Percentiles rank a stretch among this genome's conserved stretches.
These are phyloP conservation scores for Leucania comma DNA, from an alignment of 2,888 invertebrate genomes.

Conservation along the genomic window DNA sequence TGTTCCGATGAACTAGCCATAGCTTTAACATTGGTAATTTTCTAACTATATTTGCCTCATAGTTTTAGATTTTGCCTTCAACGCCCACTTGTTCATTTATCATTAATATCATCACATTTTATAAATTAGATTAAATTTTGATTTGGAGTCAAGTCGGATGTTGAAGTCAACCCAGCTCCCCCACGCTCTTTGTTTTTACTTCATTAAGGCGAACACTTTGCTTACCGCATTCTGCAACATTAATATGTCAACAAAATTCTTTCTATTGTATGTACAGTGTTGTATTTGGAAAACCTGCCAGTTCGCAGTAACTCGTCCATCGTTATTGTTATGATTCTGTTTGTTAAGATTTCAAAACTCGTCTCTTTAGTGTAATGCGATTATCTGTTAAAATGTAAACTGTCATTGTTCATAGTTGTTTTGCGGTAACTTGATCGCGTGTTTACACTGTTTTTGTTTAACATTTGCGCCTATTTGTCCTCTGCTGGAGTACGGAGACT, in stretches of 20 bases:
- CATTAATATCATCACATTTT: too few species aligned
- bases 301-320: slow-evolving; percentile 71
- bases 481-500: slow-evolving; percentile 22
- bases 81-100: too few species aligned
- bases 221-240: slow-evolving; percentile 54
- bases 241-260: slow-evolving; percentile 76
- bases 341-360: slow-evolving; percentile 82
- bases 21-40: background rate
- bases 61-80: too few species aligned
- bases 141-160: background rate
- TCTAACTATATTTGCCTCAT: too few species aligned
- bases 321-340: slow-evolving; percentile 77
- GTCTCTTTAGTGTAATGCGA: slow-evolving; percentile 79
- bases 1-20: background rate
- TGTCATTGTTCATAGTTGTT: slow-evolving; percentile 85
- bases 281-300: slow-evolving; percentile 83
- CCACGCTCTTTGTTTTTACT: slow-evolving; percentile 43
- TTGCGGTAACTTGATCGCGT: slow-evolving; percentile 73
- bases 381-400: slow-evolving; percentile 87
- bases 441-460: slow-evolving; percentile 73
- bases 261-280: slow-evolving; percentile 69
- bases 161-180: slow-evolving; percentile 4
- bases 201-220: slow-evolving; percentile 42
- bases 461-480: slow-evolving; percentile 57
- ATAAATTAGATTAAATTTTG: background rate